Evolutionary conservation across 2,113 vertebrate genomes (phyloP).

Genomic region (Seriola aureovittata): DNA sequence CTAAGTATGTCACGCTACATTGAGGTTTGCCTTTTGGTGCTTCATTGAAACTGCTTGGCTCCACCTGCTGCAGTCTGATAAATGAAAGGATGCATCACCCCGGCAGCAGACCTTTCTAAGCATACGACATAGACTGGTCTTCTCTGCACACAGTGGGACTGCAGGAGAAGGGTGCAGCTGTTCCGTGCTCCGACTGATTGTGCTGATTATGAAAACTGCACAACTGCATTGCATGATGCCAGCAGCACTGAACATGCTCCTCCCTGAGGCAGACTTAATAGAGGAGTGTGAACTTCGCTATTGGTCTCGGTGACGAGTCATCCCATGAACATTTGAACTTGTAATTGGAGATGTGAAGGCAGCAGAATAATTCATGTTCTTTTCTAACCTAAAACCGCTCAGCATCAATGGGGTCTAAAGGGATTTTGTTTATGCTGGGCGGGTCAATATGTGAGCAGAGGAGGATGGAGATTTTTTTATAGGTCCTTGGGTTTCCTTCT

Average conservation of each 20-base stretch:
- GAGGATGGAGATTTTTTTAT: conserved; percentile 31
- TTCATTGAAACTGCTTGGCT: conserved; percentile 73
- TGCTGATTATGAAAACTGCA: conserved; percentile 9
- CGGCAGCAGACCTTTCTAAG: conserved; percentile 34
- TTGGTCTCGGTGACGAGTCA: conserved; percentile 36
- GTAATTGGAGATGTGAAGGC: conserved; percentile 39
- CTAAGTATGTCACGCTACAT: conserved; percentile 77
- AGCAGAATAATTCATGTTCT: conserved; percentile 13
- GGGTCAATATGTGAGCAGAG: conserved; percentile 43
- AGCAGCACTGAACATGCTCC: not conserved
- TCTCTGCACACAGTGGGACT: conserved; percentile 27
- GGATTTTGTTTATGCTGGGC: conserved; percentile 54
- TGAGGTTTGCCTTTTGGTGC: conserved; percentile 52
- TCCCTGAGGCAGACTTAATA: conserved; percentile 33
- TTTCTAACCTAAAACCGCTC: conserved; percentile 15
- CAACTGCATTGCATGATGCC: conserved; percentile 40
- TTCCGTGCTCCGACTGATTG: conserved; percentile 18
- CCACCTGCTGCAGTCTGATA: conserved; percentile 70
- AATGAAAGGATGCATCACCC: conserved; percentile 39
- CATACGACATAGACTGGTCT: conserved; percentile 36
- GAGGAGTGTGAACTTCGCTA: conserved; percentile 19
- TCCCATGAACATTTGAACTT: conserved; percentile 48
- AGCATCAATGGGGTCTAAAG: conserved; percentile 52
- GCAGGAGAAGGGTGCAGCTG: conserved; percentile 36
- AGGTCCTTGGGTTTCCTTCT: conserved; percentile 39